Evolutionary conservation across 2,888 invertebrate genomes (phyloP), one percentile per base, ranked within the genome.

Genomic region (Girardia tigrina): DNA sequence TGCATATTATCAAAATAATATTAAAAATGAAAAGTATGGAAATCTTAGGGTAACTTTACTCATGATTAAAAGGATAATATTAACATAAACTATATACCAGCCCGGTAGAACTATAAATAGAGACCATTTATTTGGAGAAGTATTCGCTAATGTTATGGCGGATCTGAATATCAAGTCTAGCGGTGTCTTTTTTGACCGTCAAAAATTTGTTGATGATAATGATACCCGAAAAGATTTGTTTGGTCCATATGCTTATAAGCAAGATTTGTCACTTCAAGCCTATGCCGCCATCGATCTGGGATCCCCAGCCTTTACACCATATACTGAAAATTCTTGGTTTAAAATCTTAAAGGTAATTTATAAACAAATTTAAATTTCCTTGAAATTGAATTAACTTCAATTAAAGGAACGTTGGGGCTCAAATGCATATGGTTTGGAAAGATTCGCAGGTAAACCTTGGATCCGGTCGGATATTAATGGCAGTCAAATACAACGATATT

Each of bases 61-160:
- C 28, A 4, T 28, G 23, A 72, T 26, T 72, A 26, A 27, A 27
- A 27, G 8, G 6, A 27, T 12, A 26, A 6, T 12, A 8, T 72
- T 8, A 16, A 27, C n/a, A 27, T 72, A 26, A 27, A 8, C 26
- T 6, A 26, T 72, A 29, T 2, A 20, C 36, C 26, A 72, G 73
- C 36, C 73, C 0, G 94, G 94, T 83, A 89, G 89, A 79, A 90
- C 91, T 0, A 86, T 94, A 28, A 91, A 92, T 0, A 92, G 92
- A 84, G 94, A 95, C 86, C 94, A 95, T 87, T 91, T 95, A 90
- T 90, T 94, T 80, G 94, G 91, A 0, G 95, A 95, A 84, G 94
- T 93, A 0, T 85, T 97, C 36, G 90, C 94, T 0, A 86, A 93
- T 76, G 89, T 94, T 0, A 87, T 94, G 82, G 92, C 93, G 0